Conservation (phyloP, 2,888 invertebrate species). For the Phlogophora meticulosa region DNA sequence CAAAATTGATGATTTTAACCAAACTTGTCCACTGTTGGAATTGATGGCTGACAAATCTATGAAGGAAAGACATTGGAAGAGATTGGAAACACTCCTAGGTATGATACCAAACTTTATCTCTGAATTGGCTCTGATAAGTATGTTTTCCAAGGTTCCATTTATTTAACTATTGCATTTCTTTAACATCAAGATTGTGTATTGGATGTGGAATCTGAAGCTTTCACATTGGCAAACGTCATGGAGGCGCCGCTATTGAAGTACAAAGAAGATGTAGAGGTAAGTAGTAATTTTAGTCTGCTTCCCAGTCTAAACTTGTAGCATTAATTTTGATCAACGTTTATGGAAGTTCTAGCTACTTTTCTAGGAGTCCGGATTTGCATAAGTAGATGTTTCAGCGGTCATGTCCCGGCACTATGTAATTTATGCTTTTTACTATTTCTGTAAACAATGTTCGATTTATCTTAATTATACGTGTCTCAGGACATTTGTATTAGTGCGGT, state of each 20-base stretch:
- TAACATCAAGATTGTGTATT: conserved; percentile 93
- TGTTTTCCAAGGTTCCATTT: too few species aligned
- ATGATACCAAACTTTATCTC: conserved; percentile 48
- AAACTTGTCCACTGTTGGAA: conserved; percentile 96
- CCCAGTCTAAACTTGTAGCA: background rate
- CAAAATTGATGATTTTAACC: conserved; percentile 97
- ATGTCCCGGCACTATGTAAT: background rate
- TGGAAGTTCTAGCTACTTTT: background rate
- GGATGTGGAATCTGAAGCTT: conserved; percentile 95
- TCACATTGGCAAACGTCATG: conserved; percentile 95
- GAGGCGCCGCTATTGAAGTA: conserved; percentile 95
- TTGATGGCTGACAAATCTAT: conserved; percentile 97
- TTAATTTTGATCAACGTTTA: background rate
- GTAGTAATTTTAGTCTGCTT: conserved; percentile 1
- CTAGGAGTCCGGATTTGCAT: too few species aligned
- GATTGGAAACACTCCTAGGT: conserved; percentile 89
- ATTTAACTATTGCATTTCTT: too few species aligned
- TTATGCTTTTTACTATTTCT: background rate
- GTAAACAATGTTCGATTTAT: background rate
- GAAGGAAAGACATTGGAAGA: conserved; percentile 95
- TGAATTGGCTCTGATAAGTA: too few species aligned
- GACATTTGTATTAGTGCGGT: conserved; percentile 97
- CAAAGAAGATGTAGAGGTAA: conserved; percentile 96
- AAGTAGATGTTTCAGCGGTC: too few species aligned
- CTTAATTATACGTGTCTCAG: conserved; percentile 74